A percentile compares a stretch with the other conserved stretches of the same genome.
Conservation (phyloP, 2,113 vertebrate species). For the Microtus pennsylvanicus region DNA sequence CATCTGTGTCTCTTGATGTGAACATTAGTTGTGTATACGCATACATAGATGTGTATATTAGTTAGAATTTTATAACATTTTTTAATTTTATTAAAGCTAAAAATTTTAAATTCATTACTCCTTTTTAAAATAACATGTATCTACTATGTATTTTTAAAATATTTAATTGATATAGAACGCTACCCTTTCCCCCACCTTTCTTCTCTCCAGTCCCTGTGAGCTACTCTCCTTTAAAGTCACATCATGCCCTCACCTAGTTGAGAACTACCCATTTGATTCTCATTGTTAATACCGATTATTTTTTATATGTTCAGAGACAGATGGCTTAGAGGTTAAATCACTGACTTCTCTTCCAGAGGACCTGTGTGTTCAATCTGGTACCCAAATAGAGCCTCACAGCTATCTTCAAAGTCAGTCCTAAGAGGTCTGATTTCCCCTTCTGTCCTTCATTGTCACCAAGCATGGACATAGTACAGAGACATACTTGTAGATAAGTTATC, state of each 20-base stretch:
- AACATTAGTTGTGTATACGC: too few relatives aligned
- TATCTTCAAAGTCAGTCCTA: too few relatives aligned
- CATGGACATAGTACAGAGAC: not conserved
- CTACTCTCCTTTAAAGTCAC: not conserved
- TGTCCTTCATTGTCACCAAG: not conserved
- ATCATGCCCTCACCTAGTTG: not conserved
- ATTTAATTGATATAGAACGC: not conserved
- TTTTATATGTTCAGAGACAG: not conserved
- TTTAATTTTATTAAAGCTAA: not conserved
- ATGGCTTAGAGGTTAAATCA: not conserved
- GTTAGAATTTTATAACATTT: not conserved
- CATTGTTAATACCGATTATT: not conserved
- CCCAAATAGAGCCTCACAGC: not conserved
- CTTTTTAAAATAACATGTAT: not conserved
- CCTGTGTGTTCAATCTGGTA: not conserved
- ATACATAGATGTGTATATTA: not conserved
- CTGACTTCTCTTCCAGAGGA: not conserved
- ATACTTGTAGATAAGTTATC: not conserved
- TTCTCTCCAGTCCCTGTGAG: not conserved
- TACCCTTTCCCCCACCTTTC: too few relatives aligned
- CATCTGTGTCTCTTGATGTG: not conserved
- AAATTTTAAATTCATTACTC: not conserved
- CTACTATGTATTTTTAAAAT: not conserved
- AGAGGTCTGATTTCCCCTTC: not conserved
- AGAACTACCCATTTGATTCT: not conserved